A percentile compares a stretch with the other conserved stretches of the same genome.
Evolutionary conservation across 2,113 vertebrate genomes (phyloP).

Genomic region (Alligator mississippiensis): DNA sequence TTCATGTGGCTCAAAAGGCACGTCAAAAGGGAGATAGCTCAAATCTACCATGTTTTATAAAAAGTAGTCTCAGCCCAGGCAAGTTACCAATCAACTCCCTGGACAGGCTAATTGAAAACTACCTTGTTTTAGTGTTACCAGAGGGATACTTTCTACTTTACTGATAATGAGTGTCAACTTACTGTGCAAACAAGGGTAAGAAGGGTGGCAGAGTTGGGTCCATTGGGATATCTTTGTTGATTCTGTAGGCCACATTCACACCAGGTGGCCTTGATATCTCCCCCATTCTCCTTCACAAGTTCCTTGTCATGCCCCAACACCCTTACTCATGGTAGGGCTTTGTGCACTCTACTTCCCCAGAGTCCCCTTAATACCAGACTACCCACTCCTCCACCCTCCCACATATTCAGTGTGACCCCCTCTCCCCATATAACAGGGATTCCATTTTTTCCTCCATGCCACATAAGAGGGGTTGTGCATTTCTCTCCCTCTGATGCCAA

Average conservation of each 20-base stretch:
- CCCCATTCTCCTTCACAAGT: not conserved
- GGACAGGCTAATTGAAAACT: not conserved
- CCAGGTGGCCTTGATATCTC: not conserved
- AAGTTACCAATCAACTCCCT: not conserved
- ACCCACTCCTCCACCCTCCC: accelerated
- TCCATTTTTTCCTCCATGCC: not conserved
- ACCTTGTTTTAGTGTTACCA: not conserved
- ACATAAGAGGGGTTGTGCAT: no score
- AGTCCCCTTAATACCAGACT: accelerated
- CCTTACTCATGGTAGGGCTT: not conserved
- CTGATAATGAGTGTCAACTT: not conserved
- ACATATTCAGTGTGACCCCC: not conserved
- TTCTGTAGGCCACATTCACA: not conserved
- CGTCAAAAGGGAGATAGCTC: not conserved
- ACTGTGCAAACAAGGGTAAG: not conserved
- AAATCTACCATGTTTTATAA: not conserved
- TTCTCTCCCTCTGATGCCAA: not conserved
- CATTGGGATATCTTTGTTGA: not conserved
- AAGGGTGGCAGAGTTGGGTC: accelerated
- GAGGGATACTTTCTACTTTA: not conserved
- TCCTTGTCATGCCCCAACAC: accelerated
- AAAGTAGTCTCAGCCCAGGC: not conserved
- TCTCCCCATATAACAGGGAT: not conserved
- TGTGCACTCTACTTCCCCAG: not conserved
- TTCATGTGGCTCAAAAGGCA: not conserved